These are phyloP conservation scores for Hypsibius dujardini DNA, from an alignment of 1,140 invertebrate genomes.

Conservation along the genomic window DNA sequence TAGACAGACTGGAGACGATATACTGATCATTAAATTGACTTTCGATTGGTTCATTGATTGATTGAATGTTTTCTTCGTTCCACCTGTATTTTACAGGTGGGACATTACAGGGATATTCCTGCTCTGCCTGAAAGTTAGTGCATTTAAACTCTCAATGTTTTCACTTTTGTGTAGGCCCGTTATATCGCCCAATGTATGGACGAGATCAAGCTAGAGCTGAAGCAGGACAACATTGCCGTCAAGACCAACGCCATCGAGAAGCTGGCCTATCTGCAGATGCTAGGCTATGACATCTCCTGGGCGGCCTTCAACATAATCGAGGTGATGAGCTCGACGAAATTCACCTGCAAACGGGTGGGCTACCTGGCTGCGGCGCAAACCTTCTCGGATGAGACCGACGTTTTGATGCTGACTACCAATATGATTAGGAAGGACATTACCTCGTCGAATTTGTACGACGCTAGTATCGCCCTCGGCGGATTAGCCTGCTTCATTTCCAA, in stretches of 20 bases:
- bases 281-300: slow-evolving; percentile 99
- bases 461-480: slow-evolving; percentile 81
- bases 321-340: slow-evolving; percentile 98
- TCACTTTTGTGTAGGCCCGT: slow-evolving; percentile 57
- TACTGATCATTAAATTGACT: too few species aligned
- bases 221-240: slow-evolving; percentile 87
- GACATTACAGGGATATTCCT: too few species aligned
- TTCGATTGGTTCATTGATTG: too few species aligned
- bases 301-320: slow-evolving; percentile 98
- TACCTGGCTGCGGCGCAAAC: slow-evolving; percentile 90
- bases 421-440: slow-evolving; percentile 74
- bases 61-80: too few species aligned
- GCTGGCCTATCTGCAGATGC: slow-evolving; percentile 97
- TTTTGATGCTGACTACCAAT: slow-evolving; percentile 97
- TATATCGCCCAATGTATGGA: slow-evolving; percentile 99
- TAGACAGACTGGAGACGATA: too few species aligned
- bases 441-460: slow-evolving; percentile 85
- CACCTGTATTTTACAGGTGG: too few species aligned
- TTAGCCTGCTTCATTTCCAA: slow-evolving; percentile 89
- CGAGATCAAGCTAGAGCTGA: slow-evolving; percentile 93
- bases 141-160: slow-evolving; percentile 18
- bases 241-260: slow-evolving; percentile 99
- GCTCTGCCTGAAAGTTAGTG: too few species aligned
- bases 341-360: slow-evolving; percentile 90
- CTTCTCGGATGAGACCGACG: slow-evolving; percentile 90